These are phyloP conservation scores for Myotis davidii DNA, from an alignment of 2,113 vertebrate genomes.

Conservation along the genomic window DNA sequence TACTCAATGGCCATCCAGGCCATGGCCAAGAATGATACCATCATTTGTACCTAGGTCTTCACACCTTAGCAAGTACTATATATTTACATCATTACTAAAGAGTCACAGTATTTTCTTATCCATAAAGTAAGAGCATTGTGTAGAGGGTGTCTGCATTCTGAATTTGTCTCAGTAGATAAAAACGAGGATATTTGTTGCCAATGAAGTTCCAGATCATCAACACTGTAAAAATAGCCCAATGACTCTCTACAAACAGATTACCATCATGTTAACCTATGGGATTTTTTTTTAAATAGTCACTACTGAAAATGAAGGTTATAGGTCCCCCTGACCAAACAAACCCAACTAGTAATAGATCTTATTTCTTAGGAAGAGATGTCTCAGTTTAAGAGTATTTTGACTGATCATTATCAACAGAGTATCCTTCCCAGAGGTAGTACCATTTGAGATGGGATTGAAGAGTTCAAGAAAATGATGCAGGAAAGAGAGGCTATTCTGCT, in stretches of 20 bases:
- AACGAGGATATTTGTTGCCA: neutral
- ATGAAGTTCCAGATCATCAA: neutral
- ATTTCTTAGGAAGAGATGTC: neutral
- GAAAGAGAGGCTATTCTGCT: neutral
- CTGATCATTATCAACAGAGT: neutral
- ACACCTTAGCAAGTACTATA: neutral
- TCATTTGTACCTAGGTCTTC: neutral
- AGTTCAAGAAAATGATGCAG: neutral
- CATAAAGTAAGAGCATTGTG: neutral
- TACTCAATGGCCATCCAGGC: neutral
- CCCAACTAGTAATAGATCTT: neutral
- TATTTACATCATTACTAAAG: constrained; percentile 25
- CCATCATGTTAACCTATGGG: neutral
- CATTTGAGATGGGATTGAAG: neutral
- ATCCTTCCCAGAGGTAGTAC: neutral
- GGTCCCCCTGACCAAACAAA: neutral
- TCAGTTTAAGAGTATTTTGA: neutral
- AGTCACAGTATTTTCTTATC: neutral
- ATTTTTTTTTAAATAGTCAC: neutral
- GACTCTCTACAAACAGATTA: neutral
- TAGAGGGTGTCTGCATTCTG: neutral
- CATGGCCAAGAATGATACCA: neutral
- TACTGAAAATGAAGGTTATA: neutral
- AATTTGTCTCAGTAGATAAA: neutral
- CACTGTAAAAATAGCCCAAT: neutral